Evolutionary conservation across 1,140 invertebrate genomes (phyloP), one percentile per base, ranked within the genome.

Genomic region (Nylanderia fulva): DNA sequence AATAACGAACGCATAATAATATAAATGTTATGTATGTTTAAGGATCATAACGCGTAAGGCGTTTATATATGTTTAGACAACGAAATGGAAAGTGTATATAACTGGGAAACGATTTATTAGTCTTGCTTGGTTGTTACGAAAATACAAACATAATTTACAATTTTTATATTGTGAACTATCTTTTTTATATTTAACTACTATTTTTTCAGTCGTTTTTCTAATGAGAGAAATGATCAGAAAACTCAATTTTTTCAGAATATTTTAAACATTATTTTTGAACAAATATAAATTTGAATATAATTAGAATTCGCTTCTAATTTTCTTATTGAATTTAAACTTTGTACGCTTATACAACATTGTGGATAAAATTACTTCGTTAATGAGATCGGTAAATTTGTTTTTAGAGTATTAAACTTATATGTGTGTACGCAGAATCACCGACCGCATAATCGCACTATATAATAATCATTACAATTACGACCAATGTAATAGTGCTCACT

Each of bases 391-490:
- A 76, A 42, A 63, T 79, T 21, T 21, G 5, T 77, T 9, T 77
- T 9, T 24, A 33, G 13, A 36, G 18, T 21, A 18, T 18, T 24
- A 15, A 77, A 48, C 21, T 79, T 68, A 48, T 68, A 48, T 48
- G 21, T 79, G 64, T 15, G 15, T 54, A 60, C n/a, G 45, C n/a
- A 45, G n/a, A 52, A 9, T 33, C 64, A 69, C n/a, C 56, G 71
- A 72, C 63, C 86, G 72, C 84, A 86, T 92, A 91, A 90, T 92
- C 86, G 63, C 63, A 68, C 75, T 68, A 86, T 87, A 85, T 87
- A 90, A 90, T 91, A 92, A 92, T 92, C 87, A 92, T 93, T 91
- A 90, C 83, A 90, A 91, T 92, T 91, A 93, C 72, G 88, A 90
- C 86, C 76, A 60, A 77, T 84, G 87, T 92, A 91, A 91, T 91